Evolutionary conservation across 1,140 invertebrate species (phyloP), one percentile per base, ranked within the genome.

Genomic region (Idris sp.): DNA sequence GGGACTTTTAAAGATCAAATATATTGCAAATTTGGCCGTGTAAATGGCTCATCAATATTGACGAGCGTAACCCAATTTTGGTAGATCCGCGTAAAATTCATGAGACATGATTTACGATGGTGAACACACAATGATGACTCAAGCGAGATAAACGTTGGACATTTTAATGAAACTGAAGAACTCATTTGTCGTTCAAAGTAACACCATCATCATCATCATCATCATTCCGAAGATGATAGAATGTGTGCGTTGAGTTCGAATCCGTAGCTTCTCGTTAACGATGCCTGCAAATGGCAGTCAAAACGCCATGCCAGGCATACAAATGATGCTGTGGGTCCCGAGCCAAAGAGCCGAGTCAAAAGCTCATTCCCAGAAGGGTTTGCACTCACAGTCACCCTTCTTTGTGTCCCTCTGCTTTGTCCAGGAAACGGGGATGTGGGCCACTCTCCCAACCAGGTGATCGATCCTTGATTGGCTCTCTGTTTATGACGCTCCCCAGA

Each of bases 381-480:
- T 51, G 49, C 54, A 28, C 46, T 35, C 59, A 16, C 30, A 41
- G 49, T 26, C 44, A 51, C 51, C 35, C 58, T 44, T n/a, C 36
- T 11, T 11, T 33, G 10, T 1, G 25, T 36, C 48, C 38, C 43
- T n/a, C 38, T 46, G 35, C 19, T 28, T 38, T 30, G 31, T 19
- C 28, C 22, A 61, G 77, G 62, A 78, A 80, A 76, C 76, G 38
- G 79, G 74, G 65, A 69, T 61, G 46, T 61, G 46, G 54, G 65
- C 53, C 65, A 69, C 33, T 78, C 74, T 76, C 58, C 28, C 61
- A 64, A 69, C 75, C 77, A 80, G 77, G 73, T 80, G 77, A 81
- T 81, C 73, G 78, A 80, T 82, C 77, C 75, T 75, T 78, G 79
- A 81, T 81, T 80, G 71, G 49, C n/a, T 10, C 10, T 67, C 54